A percentile compares a stretch with the other conserved stretches of the same genome.
Conservation (phyloP, 2,113 vertebrate species). For the Casuarius casuarius region DNA sequence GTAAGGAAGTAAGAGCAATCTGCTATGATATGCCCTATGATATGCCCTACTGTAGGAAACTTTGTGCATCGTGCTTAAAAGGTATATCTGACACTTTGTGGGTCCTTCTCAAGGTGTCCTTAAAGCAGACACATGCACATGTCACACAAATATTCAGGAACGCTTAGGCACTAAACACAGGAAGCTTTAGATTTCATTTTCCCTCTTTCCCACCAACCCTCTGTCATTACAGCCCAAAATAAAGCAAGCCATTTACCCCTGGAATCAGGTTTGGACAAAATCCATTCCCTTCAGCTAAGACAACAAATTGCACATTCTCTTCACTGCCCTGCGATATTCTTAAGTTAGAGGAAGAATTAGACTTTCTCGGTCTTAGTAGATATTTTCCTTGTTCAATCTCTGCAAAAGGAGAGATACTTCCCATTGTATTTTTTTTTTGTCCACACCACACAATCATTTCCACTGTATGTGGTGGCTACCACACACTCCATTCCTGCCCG, state of each 20-base stretch:
- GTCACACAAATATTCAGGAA: not conserved
- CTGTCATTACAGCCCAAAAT: conserved; percentile 14
- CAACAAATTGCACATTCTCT: not conserved
- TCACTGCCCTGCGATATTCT: not conserved
- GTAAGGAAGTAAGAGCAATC: not conserved
- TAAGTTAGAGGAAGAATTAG: not conserved
- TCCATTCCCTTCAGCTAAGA: not conserved
- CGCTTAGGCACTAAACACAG: not conserved
- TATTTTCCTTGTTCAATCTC: not conserved
- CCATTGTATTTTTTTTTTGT: not conserved
- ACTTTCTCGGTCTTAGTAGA: not conserved
- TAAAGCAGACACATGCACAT: not conserved
- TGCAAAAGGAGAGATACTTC: not conserved
- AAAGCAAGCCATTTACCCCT: not conserved
- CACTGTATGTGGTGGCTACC: not conserved
- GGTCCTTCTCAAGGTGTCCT: not conserved
- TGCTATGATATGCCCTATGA: not conserved
- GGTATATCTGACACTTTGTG: not conserved
- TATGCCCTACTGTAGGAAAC: no score
- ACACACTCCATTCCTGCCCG: conserved; percentile 51
- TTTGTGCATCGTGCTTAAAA: no score
- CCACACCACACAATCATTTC: not conserved
- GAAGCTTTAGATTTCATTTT: conserved; percentile 17
- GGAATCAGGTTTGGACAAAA: conserved; percentile 33
- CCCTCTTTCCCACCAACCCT: not conserved